These are phyloP conservation scores for Molossus molossus DNA, from an alignment of 2,797 vertebrate species.

Conservation along the genomic window DNA sequence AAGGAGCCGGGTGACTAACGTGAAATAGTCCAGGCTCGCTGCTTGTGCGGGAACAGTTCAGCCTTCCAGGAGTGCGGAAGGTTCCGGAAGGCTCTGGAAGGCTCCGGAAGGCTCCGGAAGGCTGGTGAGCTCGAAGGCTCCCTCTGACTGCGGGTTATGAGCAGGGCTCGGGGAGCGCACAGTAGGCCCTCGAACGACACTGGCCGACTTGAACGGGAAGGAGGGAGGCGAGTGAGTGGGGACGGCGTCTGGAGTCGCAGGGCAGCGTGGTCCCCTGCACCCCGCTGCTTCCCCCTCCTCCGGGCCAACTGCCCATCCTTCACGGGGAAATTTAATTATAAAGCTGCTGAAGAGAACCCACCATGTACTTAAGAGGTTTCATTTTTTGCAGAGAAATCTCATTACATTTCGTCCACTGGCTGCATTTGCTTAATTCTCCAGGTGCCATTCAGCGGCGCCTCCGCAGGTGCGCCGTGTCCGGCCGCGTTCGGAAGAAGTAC, in stretches of 20 bases:
- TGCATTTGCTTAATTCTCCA: constrained; percentile 76
- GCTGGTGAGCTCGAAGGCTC: no score
- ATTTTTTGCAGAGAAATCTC: constrained; percentile 76
- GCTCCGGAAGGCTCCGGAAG: constrained; percentile 14
- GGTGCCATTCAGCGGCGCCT: constrained; percentile 60
- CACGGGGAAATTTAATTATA: constrained; percentile 75
- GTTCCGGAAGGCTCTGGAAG: constrained; percentile 53
- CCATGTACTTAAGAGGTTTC: constrained; percentile 49
- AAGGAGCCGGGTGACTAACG: background rate
- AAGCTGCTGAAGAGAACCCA: constrained; percentile 37
- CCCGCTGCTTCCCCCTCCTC: background rate
- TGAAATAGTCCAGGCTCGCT: constrained; percentile 45
- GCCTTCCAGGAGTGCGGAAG: background rate
- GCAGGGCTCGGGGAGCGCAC: no score
- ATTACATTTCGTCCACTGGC: constrained; percentile 78
- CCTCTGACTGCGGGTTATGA: background rate
- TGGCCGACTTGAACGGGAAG: rapidly evolving
- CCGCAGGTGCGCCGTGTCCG: no score
- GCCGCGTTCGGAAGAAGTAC: constrained; percentile 57
- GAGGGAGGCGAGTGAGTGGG: background rate
- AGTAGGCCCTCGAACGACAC: rapidly evolving
- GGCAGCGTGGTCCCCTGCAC: background rate
- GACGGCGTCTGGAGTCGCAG: rapidly evolving
- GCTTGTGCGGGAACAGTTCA: constrained; percentile 56
- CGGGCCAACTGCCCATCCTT: background rate